Evolutionary conservation across 2,797 vertebrate genomes (phyloP).

Genomic region (Lophotriccus pileatus): DNA sequence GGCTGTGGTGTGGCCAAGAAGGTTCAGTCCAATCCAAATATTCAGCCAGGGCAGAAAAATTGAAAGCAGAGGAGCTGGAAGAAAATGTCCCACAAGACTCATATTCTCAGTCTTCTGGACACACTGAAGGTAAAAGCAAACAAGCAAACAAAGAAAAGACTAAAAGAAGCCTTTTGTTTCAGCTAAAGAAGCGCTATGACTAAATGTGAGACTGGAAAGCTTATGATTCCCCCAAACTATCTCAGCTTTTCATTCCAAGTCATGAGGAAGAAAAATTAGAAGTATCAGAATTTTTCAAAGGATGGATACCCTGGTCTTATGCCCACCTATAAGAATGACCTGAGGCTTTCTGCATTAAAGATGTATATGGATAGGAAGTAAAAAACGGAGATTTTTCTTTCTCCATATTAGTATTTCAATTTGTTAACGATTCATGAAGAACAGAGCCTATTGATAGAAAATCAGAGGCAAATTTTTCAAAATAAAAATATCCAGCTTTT

Average conservation of each 20-base stretch:
- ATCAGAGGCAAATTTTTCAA: not conserved
- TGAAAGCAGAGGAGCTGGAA: not conserved
- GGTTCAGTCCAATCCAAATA: not conserved
- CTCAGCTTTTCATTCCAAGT: not conserved
- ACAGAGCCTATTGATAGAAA: not conserved
- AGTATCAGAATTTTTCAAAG: not conserved
- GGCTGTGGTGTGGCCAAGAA: not conserved
- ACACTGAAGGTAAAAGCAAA: not conserved
- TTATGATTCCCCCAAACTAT: not conserved
- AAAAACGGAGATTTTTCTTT: not conserved
- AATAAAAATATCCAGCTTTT: not conserved
- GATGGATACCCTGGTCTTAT: not conserved
- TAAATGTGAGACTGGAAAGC: not conserved
- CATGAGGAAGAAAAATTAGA: not conserved
- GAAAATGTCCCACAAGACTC: not conserved
- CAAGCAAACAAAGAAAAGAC: not conserved
- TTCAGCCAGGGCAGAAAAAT: not conserved
- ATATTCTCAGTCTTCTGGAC: not conserved
- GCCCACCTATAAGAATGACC: not conserved
- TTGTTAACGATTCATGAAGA: not conserved
- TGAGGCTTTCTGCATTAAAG: not conserved
- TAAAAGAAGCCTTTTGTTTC: not conserved
- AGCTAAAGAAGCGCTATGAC: not conserved
- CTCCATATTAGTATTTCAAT: not conserved
- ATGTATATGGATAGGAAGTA: not conserved